These are phyloP conservation scores for Yponomeuta sedellus DNA, from an alignment of 2,888 invertebrate genomes.

Conservation along the genomic window DNA sequence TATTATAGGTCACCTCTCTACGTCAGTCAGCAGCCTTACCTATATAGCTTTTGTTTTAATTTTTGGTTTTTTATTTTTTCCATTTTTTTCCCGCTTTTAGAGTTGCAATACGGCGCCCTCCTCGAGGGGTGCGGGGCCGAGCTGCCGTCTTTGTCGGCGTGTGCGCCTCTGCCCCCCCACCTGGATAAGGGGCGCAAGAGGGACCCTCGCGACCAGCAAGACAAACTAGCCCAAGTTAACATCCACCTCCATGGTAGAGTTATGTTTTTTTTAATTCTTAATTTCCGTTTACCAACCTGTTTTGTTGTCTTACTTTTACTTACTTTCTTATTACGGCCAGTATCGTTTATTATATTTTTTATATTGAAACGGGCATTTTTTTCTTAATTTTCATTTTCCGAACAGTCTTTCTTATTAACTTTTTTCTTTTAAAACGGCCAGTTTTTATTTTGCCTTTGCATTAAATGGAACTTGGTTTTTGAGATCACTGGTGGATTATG, in stretches of 20 bases:
- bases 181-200: slow-evolving; percentile 76
- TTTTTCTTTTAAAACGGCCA: neutral
- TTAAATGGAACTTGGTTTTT: no score
- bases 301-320: neutral
- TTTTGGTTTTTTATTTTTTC: slow-evolving; percentile 34
- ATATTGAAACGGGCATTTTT: neutral
- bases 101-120: slow-evolving; percentile 75
- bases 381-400: neutral
- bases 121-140: slow-evolving; percentile 76
- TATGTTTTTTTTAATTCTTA: slow-evolving; percentile 33
- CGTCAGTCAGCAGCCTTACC: neutral
- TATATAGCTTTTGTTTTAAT: neutral
- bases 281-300: neutral
- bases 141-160: slow-evolving; percentile 63
- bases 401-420: neutral
- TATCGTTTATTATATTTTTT: no score
- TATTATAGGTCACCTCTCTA: neutral
- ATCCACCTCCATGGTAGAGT: slow-evolving; percentile 89
- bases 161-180: slow-evolving; percentile 70
- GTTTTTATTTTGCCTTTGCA: neutral
- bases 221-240: slow-evolving; percentile 86
- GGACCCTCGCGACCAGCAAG: slow-evolving; percentile 83
- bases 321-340: neutral
- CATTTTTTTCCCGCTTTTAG: slow-evolving; percentile 42
- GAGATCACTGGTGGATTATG: no score